Evolutionary conservation across 53 echinoderm and acorn worm genomes (phyloP).

Genomic region (Hippasteria phrygiana): DNA sequence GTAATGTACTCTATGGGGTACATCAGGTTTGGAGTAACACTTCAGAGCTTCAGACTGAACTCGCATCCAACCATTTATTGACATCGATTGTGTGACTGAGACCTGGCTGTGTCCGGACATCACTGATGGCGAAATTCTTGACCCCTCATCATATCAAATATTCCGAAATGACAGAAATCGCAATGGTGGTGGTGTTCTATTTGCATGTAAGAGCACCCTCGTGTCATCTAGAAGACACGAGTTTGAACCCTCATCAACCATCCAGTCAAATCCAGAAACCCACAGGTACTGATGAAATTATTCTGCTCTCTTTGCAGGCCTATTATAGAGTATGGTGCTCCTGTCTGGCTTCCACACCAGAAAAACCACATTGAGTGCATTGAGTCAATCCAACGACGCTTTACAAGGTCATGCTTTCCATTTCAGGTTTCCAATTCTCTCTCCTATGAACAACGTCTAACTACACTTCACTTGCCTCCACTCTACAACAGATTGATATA

Average conservation of each 20-base stretch:
- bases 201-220: not conserved
- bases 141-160: not conserved
- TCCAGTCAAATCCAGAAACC: slow-evolving; percentile 8
- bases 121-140: not conserved
- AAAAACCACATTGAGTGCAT: slow-evolving; percentile 40
- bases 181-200: not conserved
- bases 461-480: slow-evolving; percentile 9
- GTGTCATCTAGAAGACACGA: not conserved
- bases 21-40: too few relatives aligned
- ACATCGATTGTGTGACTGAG: not conserved
- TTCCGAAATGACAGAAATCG: not conserved
- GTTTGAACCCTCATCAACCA: too few relatives aligned
- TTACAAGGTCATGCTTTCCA: slow-evolving; percentile 11
- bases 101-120: slow-evolving; percentile 6
- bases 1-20: too few relatives aligned
- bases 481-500: slow-evolving; percentile 19
- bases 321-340: not conserved
- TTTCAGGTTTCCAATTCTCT: slow-evolving; percentile 19
- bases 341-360: slow-evolving; percentile 26
- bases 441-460: slow-evolving; percentile 37
- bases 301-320: slow-evolving; percentile 17
- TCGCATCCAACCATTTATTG: not conserved
- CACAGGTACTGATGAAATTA: not conserved
- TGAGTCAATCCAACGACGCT: slow-evolving; percentile 38
- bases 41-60: not conserved